Evolutionary conservation across 2,797 vertebrate species (phyloP).

Genomic region (Morus bassanus): DNA sequence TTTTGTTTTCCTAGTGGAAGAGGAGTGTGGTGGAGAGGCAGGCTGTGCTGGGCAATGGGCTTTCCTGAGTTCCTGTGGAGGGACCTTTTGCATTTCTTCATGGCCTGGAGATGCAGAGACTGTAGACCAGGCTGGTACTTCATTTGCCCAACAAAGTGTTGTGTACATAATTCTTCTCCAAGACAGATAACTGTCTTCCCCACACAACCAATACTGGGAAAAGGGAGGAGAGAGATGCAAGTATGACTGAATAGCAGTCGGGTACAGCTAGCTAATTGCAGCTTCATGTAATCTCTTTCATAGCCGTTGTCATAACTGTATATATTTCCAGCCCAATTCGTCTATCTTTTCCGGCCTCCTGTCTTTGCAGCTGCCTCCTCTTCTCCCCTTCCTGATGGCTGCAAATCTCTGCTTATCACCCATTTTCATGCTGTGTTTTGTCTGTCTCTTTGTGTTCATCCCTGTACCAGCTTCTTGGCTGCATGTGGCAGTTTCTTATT

Average conservation of each 20-base stretch:
- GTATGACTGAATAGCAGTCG: conserved; percentile 21
- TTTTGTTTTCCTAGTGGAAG: neutral
- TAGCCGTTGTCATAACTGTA: conserved; percentile 18
- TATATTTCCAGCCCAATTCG: conserved; percentile 68
- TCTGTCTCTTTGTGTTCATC: conserved; percentile 69
- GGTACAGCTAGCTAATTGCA: conserved; percentile 43
- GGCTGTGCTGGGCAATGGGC: neutral
- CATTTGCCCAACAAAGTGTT: neutral
- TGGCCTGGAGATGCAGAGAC: neutral
- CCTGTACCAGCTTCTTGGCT: conserved; percentile 53
- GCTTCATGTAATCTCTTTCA: conserved; percentile 50
- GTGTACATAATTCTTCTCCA: neutral
- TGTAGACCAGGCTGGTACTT: neutral
- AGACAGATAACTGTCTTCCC: conserved; percentile 20
- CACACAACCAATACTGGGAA: neutral
- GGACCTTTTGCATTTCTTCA: neutral
- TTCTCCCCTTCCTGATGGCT: conserved; percentile 67
- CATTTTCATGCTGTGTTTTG: conserved; percentile 75
- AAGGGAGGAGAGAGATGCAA: conserved; percentile 32
- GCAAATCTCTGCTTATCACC: conserved; percentile 77
- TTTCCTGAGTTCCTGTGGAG: neutral
- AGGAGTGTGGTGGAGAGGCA: neutral
- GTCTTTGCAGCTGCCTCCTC: conserved; percentile 74
- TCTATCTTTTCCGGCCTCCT: conserved; percentile 65
- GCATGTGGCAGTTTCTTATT: conserved; percentile 4